phyloP scores from a whole-genome alignment of 2,888 invertebrate genomes.

The Cabera pusaria region DNA sequence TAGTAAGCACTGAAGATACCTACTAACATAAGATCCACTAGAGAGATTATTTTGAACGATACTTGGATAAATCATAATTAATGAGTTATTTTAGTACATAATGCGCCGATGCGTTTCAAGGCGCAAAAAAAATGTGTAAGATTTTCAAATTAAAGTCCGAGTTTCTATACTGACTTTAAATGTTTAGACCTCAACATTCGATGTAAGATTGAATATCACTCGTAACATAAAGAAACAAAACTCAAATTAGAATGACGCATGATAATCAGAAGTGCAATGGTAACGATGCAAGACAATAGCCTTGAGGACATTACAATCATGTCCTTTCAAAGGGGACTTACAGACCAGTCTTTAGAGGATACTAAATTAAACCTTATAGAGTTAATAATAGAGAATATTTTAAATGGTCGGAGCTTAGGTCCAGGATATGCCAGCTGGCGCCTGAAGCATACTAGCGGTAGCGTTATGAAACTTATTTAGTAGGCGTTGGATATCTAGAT shows the following conservation, averaged over 20 bases:
- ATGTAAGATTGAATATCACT: conserved; percentile 10
- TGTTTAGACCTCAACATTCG: background rate
- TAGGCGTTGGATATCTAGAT: conserved; percentile 52
- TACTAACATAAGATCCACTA: no score
- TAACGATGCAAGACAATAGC: conserved; percentile 53
- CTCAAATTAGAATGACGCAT: conserved; percentile 35
- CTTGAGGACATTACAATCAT: conserved; percentile 50
- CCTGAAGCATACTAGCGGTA: conserved; percentile 45
- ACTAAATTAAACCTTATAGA: conserved; percentile 23
- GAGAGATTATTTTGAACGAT: no score
- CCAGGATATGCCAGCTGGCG: conserved; percentile 52
- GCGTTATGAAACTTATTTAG: conserved; percentile 48
- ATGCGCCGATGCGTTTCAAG: no score
- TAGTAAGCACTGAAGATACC: no score
- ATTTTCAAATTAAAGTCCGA: no score
- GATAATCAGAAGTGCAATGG: conserved; percentile 21
- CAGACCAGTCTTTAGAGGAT: conserved; percentile 16
- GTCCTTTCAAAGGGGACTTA: conserved; percentile 40
- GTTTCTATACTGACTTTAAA: conserved; percentile 4
- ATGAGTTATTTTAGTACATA: no score
- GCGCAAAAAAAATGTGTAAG: no score
- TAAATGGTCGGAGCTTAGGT: conserved; percentile 20
- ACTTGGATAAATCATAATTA: no score
- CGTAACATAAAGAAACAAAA: conserved; percentile 39
- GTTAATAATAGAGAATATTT: conserved; percentile 33